phyloP scores from a whole-genome alignment of 2,113 vertebrate species.

The Anser brachyrhynchus region DNA sequence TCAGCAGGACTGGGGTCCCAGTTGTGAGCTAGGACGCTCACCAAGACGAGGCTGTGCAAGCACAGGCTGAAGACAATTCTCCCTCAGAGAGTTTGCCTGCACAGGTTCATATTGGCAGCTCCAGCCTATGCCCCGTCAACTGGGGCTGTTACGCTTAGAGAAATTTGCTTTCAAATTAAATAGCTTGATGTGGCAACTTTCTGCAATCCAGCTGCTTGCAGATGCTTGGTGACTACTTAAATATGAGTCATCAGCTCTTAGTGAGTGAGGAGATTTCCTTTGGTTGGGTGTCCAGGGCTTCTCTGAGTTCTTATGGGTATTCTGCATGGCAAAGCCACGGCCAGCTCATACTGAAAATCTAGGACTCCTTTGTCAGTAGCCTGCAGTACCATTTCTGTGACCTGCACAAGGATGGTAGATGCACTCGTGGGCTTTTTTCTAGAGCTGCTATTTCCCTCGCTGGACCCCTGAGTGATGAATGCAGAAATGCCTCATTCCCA shows the following conservation, averaged over 20 bases:
- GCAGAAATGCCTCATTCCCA: not conserved
- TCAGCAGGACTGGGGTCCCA: not conserved
- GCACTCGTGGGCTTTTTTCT: not conserved
- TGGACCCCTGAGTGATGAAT: not conserved
- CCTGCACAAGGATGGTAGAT: not conserved
- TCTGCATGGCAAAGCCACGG: not conserved
- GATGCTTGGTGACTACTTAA: not conserved
- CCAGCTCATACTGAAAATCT: not conserved
- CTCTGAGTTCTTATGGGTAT: not conserved
- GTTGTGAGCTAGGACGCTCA: not conserved
- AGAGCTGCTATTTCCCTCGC: not conserved
- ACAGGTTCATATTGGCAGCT: not conserved
- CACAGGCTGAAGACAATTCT: not conserved
- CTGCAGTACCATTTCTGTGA: not conserved
- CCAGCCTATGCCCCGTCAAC: not conserved
- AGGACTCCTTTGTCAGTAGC: rapidly evolving
- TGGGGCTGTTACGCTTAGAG: not conserved
- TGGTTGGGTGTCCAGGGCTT: not conserved
- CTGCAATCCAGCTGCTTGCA: not conserved
- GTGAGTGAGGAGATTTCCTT: not conserved
- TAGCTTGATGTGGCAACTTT: not conserved
- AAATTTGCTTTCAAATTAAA: not conserved
- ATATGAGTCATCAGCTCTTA: not conserved
- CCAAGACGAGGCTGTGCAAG: not conserved
- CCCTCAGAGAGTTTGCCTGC: not conserved